Base-by-base conservation (phyloP, 2,888 invertebrate species). In the Abrostola triplasia region DNA sequence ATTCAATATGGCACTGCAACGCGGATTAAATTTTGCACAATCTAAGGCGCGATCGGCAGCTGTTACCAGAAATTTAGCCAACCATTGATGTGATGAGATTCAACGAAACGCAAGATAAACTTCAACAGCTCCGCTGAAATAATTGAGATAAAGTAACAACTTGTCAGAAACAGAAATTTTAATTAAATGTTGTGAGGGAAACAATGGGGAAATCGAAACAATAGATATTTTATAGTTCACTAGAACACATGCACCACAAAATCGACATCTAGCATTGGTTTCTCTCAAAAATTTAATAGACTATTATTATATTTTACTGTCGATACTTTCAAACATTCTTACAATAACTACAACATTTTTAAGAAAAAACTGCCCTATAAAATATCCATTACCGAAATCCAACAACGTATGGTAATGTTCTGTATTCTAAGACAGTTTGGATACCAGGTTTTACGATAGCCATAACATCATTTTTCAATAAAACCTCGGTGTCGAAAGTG, bases 1-100 rank as follows among this genome's bases (percentile, higher is more conserved):
- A 94, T 87, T 88, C 90, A 92, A 94, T 94, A 94, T 89, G 84
- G 84, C 79, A 88, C 84, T 90, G 92, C 89, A 90, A 86, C 83
- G 86, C 78, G 86, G 92, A 94, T 94, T 92, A 92, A 92, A 92
- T 92, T 93, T 93, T 94, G 91, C 90, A 90, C 91, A 93, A 93
- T 92, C 91, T 89, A 81, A 88, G 85, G 84, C 84, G 82, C 79
- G 84, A 90, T 90, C 90, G 88, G 87, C 94, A 94, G 93, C 91
- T 94, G 94, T 85, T 92, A 79, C 87, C 89, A 86, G 85, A 90
- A 90, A 88, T 90, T 90, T 87, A 83, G 82, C 84, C 82, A 84
- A 87, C 84, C 86, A 88, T 84, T 86, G 86, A 87, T 82, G 86
- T 84, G 85, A 88, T 84, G 86, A 88, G 84, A 84, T 89, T 89